Evolutionary conservation across 2,888 invertebrate species (phyloP), one percentile per base, ranked within the genome.

Genomic region (Nomada ferruginata): DNA sequence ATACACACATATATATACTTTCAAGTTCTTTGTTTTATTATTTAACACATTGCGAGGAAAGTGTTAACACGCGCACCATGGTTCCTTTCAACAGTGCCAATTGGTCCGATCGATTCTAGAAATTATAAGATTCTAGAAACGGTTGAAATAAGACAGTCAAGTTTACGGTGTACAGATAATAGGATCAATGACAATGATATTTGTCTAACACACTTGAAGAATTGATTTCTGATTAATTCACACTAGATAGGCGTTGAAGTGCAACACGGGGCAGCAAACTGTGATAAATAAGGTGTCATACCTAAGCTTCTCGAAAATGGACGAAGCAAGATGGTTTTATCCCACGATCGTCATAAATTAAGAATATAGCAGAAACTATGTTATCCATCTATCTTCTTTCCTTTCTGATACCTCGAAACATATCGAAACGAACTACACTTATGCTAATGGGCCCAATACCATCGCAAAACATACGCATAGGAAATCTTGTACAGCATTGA

Each of bases 221-320:
- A 87, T 87, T 76, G 81, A 79, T 83, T 36, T 65, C 63, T 44
- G 84, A 84, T 87, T 87, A 84, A 85, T 85, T 87, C 87, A 76
- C 84, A 84, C 87, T 74, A 73, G 85, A 87, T 87, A 85, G 82
- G 82, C 79, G 82, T 82, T 75, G 85, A 86, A 85, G 83, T 83
- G 87, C 83, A 85, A 85, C 52, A 79, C 70, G 83, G 83, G 87
- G 81, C 85, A 85, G 79, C 70, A 76, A 77, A 53, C 36, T 60
- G 36, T 70, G 20, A 74, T 69, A 69, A 50, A 29, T 5, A 42
- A 57, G 60, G 47, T 73, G 29, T 52, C 36, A 57, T 15, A 42
- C n/a, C 20, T 20, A 29, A 79, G 47, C 69, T 50, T 73, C 53
- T 50, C 2, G 20, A 47, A 20, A n/a, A 29, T 57, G 66, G 18